phyloP scores from a whole-genome alignment of 2,888 invertebrate species.

The Pilophorus perplexus region DNA sequence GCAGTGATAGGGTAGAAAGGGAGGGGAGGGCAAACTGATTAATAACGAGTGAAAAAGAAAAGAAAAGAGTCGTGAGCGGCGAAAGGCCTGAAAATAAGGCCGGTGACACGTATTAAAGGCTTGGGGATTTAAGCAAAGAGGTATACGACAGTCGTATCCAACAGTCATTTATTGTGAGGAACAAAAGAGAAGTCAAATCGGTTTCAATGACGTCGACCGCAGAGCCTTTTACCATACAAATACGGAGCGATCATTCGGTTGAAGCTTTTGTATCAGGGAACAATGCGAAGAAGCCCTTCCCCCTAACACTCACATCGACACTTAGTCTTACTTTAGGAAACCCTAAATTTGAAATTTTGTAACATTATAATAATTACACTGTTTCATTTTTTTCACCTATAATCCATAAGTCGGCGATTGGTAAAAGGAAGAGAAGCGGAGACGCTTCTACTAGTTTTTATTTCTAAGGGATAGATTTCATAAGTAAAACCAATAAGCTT shows the following conservation, averaged over 20 bases:
- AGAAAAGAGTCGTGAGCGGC: constrained; percentile 35
- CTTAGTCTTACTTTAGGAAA: too few relatives aligned
- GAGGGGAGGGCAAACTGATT: constrained; percentile 20
- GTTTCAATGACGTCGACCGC: constrained; percentile 41
- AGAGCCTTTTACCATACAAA: constrained; percentile 35
- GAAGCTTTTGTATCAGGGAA: constrained; percentile 28
- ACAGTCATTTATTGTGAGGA: constrained; percentile 26
- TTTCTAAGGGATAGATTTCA: too few relatives aligned
- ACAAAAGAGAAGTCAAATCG: constrained; percentile 38
- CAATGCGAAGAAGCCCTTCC: neutral
- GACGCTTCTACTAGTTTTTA: too few relatives aligned
- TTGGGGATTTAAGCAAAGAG: constrained; percentile 22
- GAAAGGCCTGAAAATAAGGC: constrained; percentile 34
- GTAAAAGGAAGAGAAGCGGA: too few relatives aligned
- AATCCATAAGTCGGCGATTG: too few relatives aligned
- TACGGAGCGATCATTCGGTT: constrained; percentile 36
- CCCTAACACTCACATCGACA: too few relatives aligned
- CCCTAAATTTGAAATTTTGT: too few relatives aligned
- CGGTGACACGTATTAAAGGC: constrained; percentile 36
- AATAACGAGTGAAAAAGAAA: constrained; percentile 20
- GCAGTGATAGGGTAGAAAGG: neutral
- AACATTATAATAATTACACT: too few relatives aligned
- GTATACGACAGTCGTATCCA: constrained; percentile 29
- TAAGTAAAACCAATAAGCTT: too few relatives aligned
- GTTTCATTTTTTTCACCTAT: too few relatives aligned